Percentiles rank a stretch among this genome's conserved stretches.
Conservation (phyloP, 2,888 invertebrate species). For the Psylliodes chrysocephalus region DNA sequence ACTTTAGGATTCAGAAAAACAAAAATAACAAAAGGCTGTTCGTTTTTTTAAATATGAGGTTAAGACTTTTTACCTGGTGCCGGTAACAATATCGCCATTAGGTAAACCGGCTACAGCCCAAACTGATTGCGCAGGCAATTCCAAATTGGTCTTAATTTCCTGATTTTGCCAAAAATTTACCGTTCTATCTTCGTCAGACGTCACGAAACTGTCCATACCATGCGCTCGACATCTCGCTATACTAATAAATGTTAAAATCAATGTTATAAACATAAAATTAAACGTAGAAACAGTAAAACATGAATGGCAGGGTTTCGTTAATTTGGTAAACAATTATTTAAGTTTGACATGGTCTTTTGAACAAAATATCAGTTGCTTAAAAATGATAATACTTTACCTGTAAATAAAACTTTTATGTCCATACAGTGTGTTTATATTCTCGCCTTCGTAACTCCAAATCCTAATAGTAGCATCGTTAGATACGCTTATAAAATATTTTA, state of each 20-base stretch:
- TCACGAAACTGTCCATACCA: conserved; percentile 74
- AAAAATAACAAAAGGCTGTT: neutral
- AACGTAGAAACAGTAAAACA: too few species aligned
- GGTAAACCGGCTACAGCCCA: conserved; percentile 85
- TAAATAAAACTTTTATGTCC: conserved; percentile 93
- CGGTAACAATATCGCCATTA: conserved; percentile 92
- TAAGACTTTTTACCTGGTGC: conserved; percentile 63
- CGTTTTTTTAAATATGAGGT: too few species aligned
- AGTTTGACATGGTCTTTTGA: too few species aligned
- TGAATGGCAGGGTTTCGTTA: neutral
- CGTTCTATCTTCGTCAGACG: conserved; percentile 90
- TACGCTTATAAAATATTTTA: conserved; percentile 86
- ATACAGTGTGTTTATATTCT: conserved; percentile 78
- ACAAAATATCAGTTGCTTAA: too few species aligned
- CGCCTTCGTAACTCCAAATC: conserved; percentile 84
- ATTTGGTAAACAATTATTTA: neutral
- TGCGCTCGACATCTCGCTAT: conserved; percentile 69
- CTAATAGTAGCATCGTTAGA: conserved; percentile 92
- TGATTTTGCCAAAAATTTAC: conserved; percentile 82
- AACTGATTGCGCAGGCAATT: conserved; percentile 86
- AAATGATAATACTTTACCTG: conserved; percentile 63
- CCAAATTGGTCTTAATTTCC: conserved; percentile 73
- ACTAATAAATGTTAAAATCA: conserved; percentile 56
- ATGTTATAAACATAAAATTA: neutral
- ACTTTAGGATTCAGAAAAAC: conserved; percentile 63